Evolutionary conservation across 2,888 invertebrate genomes (phyloP).

Genomic region (Dysmachus trigonus): DNA sequence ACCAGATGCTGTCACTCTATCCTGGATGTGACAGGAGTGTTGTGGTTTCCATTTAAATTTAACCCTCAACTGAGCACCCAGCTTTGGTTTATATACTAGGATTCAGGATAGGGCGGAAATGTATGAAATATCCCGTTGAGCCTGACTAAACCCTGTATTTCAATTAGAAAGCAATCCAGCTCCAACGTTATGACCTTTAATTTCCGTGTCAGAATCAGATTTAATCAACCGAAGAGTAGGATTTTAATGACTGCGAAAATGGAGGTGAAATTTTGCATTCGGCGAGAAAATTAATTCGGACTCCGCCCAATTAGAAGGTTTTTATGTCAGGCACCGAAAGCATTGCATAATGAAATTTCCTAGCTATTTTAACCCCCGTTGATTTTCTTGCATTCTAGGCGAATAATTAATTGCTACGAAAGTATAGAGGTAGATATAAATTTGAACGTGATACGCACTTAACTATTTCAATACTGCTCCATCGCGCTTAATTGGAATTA

Average conservation of each 20-base stretch:
- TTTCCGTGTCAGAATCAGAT: conserved; percentile 48
- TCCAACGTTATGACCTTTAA: conserved; percentile 46
- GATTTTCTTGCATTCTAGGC: neutral
- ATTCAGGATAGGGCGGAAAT: neutral
- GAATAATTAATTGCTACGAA: neutral
- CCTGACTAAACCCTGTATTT: conserved; percentile 21
- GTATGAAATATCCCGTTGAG: neutral
- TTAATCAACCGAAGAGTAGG: conserved; percentile 44
- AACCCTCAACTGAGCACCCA: neutral
- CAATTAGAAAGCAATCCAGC: conserved; percentile 48
- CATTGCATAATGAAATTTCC: conserved; percentile 21
- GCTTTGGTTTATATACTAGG: neutral
- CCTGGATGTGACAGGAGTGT: neutral
- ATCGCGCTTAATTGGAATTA: neutral
- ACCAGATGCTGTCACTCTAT: neutral
- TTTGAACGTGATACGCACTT: neutral
- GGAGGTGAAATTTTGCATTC: conserved; percentile 5
- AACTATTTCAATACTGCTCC: neutral
- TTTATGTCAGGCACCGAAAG: conserved; percentile 1
- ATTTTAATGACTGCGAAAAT: conserved; percentile 8
- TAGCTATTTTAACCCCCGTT: neutral
- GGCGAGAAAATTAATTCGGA: conserved; percentile 13
- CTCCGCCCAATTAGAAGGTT: neutral
- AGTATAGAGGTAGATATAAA: neutral
- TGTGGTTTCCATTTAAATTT: neutral